These are phyloP conservation scores for Bubo blakistoni DNA, from an alignment of 2,113 vertebrate genomes.

Conservation along the genomic window DNA sequence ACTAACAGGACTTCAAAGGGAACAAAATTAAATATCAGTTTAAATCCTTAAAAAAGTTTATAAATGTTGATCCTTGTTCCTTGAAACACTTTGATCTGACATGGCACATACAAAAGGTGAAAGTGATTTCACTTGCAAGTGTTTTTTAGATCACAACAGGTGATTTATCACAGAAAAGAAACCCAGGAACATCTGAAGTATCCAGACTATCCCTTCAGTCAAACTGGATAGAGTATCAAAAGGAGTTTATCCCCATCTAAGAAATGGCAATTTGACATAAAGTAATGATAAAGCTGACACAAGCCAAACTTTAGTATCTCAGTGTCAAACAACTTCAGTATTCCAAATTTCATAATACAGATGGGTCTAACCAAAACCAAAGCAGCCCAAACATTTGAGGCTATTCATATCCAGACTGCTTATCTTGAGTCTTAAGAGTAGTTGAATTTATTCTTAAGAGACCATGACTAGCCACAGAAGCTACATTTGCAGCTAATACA, in stretches of 20 bases:
- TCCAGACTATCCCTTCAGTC: neutral
- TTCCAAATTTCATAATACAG: neutral
- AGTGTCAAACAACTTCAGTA: neutral
- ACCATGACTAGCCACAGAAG: neutral
- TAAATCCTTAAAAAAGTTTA: neutral
- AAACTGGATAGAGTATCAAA: neutral
- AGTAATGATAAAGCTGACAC: neutral
- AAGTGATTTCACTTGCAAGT: neutral
- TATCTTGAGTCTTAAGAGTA: neutral
- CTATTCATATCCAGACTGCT: neutral
- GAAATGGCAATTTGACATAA: neutral
- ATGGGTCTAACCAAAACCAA: neutral
- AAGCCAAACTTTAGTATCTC: neutral
- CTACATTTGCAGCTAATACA: constrained; percentile 39
- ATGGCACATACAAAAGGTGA: neutral
- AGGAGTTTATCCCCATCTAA: neutral
- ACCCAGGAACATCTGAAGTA: fast-evolving
- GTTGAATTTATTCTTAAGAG: neutral
- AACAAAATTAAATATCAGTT: neutral
- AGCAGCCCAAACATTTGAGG: neutral
- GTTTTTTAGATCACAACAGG: neutral
- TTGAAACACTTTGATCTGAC: neutral
- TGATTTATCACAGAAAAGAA: neutral
- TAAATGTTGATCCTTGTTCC: neutral
- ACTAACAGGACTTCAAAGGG: neutral